A percentile compares a stretch with the other conserved stretches of the same genome.
These are phyloP conservation scores for Apamea crenata DNA, from an alignment of 2,888 invertebrate species.

Conservation along the genomic window DNA sequence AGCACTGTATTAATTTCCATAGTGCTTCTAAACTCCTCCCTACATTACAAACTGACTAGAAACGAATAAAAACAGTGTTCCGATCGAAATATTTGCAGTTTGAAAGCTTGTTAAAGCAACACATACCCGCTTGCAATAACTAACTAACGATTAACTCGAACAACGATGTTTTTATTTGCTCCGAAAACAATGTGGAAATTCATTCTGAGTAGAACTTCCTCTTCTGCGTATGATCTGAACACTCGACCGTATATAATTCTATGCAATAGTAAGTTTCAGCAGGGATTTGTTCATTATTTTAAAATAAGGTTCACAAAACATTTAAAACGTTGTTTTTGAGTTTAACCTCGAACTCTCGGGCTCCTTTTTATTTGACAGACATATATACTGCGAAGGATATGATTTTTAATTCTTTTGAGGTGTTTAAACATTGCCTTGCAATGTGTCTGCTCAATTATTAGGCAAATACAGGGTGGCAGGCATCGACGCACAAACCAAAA, in stretches of 20 bases:
- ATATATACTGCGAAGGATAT: background rate
- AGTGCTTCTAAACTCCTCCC: background rate
- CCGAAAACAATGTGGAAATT: conserved; percentile 10
- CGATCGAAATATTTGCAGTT: background rate
- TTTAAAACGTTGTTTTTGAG: background rate
- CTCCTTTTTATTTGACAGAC: background rate
- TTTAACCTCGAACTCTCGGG: background rate
- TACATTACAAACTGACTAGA: background rate
- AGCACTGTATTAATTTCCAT: background rate
- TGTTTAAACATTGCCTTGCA: background rate
- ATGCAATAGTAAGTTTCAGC: conserved; percentile 5
- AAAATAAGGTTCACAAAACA: background rate
- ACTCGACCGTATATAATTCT: background rate
- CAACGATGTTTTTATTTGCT: conserved; percentile 13
- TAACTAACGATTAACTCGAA: background rate
- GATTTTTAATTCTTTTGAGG: background rate
- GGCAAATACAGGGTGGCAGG: background rate
- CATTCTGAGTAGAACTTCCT: conserved; percentile 27
- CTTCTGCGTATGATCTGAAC: background rate
- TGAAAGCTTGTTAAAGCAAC: background rate
- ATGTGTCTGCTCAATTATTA: background rate
- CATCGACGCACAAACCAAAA: background rate
- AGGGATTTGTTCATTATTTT: background rate
- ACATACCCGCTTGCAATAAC: conserved; percentile 1
- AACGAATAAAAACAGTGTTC: too few species aligned